Evolutionary conservation across 2,113 vertebrate genomes (phyloP), one percentile per base, ranked within the genome.

Genomic region (Dasyprocta punctata): DNA sequence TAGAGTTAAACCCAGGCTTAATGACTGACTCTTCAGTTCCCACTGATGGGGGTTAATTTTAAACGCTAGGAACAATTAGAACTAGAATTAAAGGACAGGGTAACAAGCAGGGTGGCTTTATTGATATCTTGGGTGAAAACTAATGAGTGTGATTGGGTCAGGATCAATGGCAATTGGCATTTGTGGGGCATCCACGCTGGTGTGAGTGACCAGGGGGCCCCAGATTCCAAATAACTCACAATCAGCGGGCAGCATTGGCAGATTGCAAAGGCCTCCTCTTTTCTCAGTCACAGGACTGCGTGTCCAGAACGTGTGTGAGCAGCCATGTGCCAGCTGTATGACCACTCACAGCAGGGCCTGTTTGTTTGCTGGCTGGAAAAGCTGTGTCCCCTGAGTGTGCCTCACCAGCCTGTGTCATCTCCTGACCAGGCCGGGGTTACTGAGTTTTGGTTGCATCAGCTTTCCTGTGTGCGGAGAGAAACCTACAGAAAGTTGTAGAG

Each of bases 361-460:
- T 82, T 92, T 69, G 16, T 93, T 90, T 84, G 78, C 56, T 83
- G 49, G 36, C 94, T 81, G 73, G 17, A 86, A 95, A 92, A 93
- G 44, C 93, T 38, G 0, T 83, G 78, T 28, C 60, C 22, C 80
- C 58, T 19, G 47, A 30, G 22, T 83, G 69, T 91, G 92, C n/a
- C 75, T 84, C 61, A 33, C 54, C 7, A 41, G 69, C 58, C 54
- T 38, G 44, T 60, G 56, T 65, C 52, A 19, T 77, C 89, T 95
- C 69, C 36, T 56, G 90, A 80, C 4, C 12, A 38, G 58, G 26
- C n/a, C 60, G 14, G 73, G 24, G 12, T 65, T 54, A 33, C 14
- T 60, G 58, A 28, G 2, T 87, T 87, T 90, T 65, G 89, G 38
- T 36, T 6, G 9, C 58, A 73, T 94, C 71, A 58, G 87, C 86